A percentile compares a stretch with the other conserved stretches of the same genome.
phyloP scores from a whole-genome alignment of 2,113 vertebrate genomes.

The Brachypodius melanocephalos region DNA sequence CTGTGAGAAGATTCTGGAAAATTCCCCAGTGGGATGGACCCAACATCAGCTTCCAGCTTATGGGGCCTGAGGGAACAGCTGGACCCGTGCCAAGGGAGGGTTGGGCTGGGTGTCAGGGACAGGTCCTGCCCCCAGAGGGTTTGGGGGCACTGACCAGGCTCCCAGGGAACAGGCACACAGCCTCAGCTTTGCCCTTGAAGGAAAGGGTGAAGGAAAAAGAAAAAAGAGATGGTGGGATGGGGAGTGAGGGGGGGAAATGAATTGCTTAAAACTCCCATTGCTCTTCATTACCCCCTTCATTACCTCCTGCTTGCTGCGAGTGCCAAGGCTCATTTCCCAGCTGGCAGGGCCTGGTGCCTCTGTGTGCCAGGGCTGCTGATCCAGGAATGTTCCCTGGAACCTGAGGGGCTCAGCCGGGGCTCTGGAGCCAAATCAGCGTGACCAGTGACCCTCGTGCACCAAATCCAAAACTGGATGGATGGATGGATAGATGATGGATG shows the following conservation, averaged over 20 bases:
- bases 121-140: not conserved
- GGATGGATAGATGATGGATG: not conserved
- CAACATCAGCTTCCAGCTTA: not conserved
- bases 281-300: slow-evolving; percentile 58
- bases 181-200: not conserved
- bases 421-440: not conserved
- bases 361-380: slow-evolving; percentile 19
- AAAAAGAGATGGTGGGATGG: not conserved
- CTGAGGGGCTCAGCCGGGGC: not conserved
- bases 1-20: not conserved
- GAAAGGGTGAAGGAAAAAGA: not conserved
- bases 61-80: fast-evolving
- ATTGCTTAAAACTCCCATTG: slow-evolving; percentile 8
- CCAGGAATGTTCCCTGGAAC: not conserved
- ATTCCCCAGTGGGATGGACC: not conserved
- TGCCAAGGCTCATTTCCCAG: slow-evolving; percentile 51
- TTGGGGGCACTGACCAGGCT: not conserved
- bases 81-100: not conserved
- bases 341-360: not conserved
- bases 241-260: not conserved
- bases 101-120: not conserved
- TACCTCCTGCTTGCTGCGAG: slow-evolving; percentile 28
- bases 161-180: not conserved
- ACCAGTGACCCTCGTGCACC: not conserved
- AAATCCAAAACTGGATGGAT: not conserved